Evolutionary conservation across 2,113 vertebrate genomes (phyloP).

Genomic region (Esox niger): DNA sequence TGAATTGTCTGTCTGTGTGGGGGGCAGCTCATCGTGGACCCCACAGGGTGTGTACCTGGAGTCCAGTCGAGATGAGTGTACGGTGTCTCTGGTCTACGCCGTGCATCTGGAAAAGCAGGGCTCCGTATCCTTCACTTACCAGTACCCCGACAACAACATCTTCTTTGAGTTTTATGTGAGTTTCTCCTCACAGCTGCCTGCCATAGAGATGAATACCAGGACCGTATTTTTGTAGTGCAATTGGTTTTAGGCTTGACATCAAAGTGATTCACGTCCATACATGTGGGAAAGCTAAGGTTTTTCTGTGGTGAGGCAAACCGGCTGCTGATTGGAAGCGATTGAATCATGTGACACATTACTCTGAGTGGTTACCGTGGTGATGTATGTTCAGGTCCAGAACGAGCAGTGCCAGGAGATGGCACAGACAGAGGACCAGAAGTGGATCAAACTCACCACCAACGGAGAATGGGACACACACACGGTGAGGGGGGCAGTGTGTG

Average conservation of each 20-base stretch:
- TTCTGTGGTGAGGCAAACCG: background rate
- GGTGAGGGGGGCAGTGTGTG: conserved; percentile 63
- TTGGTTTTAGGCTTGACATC: no score
- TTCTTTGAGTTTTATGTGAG: conserved; percentile 99
- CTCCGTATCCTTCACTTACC: conserved; percentile 91
- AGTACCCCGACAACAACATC: conserved; percentile 96
- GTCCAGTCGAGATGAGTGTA: conserved; percentile 94
- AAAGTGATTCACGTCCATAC: no score
- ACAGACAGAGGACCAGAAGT: conserved; percentile 82
- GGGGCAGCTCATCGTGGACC: conserved; percentile 82
- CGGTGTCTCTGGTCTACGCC: conserved; percentile 89
- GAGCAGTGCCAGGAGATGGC: conserved; percentile 97
- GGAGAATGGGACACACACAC: conserved; percentile 90
- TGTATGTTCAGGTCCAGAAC: conserved; percentile 86
- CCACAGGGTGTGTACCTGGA: conserved; percentile 93
- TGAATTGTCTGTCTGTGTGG: background rate
- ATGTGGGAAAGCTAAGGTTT: no score
- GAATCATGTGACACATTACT: background rate
- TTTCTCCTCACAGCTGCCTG: background rate
- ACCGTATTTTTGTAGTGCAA: no score
- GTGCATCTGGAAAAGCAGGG: conserved; percentile 94
- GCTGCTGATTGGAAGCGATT: background rate
- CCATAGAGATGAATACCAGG: no score
- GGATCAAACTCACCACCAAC: conserved; percentile 87
- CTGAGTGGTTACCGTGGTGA: background rate